A percentile compares a stretch with the other conserved stretches of the same genome.
These are phyloP conservation scores for Sebastes kiyomatsui DNA, from an alignment of 2,797 vertebrate species.

Conservation along the genomic window DNA sequence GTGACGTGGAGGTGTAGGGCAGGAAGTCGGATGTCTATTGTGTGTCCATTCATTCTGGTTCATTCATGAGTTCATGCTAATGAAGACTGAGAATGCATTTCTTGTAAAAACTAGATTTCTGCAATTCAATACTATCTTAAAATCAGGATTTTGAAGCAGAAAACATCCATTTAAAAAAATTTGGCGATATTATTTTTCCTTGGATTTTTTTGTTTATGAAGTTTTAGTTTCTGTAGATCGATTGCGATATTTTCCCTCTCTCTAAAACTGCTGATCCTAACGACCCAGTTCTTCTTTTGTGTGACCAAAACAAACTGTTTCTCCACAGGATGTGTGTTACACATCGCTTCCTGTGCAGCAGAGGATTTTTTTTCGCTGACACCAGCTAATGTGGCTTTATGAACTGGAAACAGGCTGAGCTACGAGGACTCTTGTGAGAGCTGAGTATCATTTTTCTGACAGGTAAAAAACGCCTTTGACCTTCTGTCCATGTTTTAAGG, in stretches of 20 bases:
- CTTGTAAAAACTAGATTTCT: not conserved
- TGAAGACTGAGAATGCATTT: not conserved
- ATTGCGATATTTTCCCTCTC: not conserved
- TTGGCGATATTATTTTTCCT: not conserved
- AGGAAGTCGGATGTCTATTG: fast-evolving
- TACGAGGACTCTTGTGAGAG: not conserved
- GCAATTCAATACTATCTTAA: not conserved
- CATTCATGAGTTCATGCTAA: not conserved
- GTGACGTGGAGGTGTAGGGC: not conserved
- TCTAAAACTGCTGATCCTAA: slow-evolving; percentile 11
- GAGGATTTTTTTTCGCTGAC: not conserved
- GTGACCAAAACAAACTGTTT: not conserved
- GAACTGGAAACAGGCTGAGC: not conserved
- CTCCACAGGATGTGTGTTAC: not conserved
- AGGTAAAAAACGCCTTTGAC: not conserved
- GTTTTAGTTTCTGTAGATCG: not conserved
- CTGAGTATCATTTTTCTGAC: not conserved
- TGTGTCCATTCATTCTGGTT: not conserved
- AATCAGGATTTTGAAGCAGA: not conserved
- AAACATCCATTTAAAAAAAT: not conserved
- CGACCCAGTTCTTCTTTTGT: not conserved
- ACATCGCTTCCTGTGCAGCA: not conserved
- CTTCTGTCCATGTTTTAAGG: not conserved
- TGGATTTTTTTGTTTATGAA: fast-evolving
- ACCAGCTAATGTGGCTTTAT: not conserved